Base-by-base conservation (phyloP, 2,797 vertebrate genomes). In the Pagetopsis macropterus region DNA sequence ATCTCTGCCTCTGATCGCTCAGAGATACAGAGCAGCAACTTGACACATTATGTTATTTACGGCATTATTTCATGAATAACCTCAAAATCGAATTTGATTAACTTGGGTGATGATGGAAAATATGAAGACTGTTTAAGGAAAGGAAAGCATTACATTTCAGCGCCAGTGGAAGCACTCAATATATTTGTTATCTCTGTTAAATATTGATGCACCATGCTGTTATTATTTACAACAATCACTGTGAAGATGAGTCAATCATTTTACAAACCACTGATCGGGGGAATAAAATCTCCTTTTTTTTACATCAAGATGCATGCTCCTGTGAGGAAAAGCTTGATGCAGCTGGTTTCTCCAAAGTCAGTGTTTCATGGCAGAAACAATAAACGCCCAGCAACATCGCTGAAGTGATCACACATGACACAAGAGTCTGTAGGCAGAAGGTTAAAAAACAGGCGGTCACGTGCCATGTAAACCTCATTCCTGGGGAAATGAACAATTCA, bases 341-440 rank as follows among this genome's bases (percentile, higher is more conserved):
- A 75, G 85, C 76, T 70, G 67, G 57, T 90, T 89, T 79, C 69
- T 79, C 87, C 72, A 75, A 88, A 89, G 90, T 87, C 81, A 84
- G 84, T 80, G 83, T 89, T 92, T 91, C 81, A 44, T 83, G 79
- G 88, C 78, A 82, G 77, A 81, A 86, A 88, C 79, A 84, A 90
- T 84, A 89, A 90, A 89, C 51, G 70, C 79, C 83, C 84, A 58
- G 87, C 88, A 89, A 91, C 83, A 84, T 60, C 50, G 83, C 81
- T 94, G 92, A 93, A 93, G 85, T 92, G 92, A 94, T 95, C 90
- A 87, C 87, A 92, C 78, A 87, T 94, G 93, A 94, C 92, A 94
- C 88, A 88, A 83, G 87, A 93, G 92, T 91, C 94, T 93, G 92
- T 87, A 93, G 93, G 91, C 92, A 93, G 87, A 93, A 91, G 93